Percentiles rank a stretch among this genome's conserved stretches.
These are phyloP conservation scores for Dynastes grantii DNA, from an alignment of 2,888 invertebrate genomes.

Conservation along the genomic window DNA sequence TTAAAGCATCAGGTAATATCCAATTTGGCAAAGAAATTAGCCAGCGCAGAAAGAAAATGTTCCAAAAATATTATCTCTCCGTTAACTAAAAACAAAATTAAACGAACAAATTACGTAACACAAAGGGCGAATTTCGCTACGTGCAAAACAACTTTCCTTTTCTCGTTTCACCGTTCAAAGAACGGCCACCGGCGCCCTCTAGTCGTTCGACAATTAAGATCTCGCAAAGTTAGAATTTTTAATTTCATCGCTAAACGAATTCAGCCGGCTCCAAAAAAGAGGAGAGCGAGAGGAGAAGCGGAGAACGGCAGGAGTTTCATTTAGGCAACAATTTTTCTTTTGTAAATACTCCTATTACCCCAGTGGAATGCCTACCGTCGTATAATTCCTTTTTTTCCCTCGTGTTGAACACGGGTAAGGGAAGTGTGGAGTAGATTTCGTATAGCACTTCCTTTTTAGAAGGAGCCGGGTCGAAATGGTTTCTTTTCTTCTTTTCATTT, in stretches of 20 bases:
- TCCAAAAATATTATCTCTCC: too few species aligned
- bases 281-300: not conserved
- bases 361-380: constrained; percentile 26
- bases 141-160: constrained; percentile 7
- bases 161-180: not conserved
- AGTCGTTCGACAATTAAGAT: constrained; percentile 39
- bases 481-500: too few species aligned
- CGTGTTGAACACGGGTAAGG: not conserved
- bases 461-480: too few species aligned
- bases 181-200: not conserved
- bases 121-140: constrained; percentile 2
- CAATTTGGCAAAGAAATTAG: too few species aligned
- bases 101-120: not conserved
- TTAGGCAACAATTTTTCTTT: constrained; percentile 44
- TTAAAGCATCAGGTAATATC: too few species aligned
- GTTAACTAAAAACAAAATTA: constrained; percentile 7
- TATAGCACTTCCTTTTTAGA: not conserved
- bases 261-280: not conserved
- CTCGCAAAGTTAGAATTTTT: constrained; percentile 44
- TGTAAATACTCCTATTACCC: constrained; percentile 43
- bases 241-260: constrained; percentile 45
- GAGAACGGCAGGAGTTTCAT: constrained; percentile 18
- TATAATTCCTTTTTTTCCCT: constrained; percentile 19
- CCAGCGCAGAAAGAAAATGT: too few species aligned
- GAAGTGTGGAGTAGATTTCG: not conserved